These are phyloP conservation scores for Scytalopus superciliaris DNA, from an alignment of 2,113 vertebrate species.

Conservation along the genomic window DNA sequence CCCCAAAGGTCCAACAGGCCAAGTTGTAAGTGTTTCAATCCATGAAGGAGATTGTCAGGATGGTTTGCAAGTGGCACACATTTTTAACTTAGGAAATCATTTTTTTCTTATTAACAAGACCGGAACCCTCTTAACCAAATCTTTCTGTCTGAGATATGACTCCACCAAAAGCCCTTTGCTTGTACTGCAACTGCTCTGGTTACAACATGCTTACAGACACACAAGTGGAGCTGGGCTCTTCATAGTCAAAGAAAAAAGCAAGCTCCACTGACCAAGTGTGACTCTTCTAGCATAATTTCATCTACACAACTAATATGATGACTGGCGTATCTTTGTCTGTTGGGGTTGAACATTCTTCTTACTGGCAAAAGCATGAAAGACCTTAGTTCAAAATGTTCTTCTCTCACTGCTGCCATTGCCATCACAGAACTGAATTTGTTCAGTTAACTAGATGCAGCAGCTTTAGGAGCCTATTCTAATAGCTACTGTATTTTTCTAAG, in stretches of 20 bases:
- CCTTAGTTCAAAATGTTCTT: not conserved
- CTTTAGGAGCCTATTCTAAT: not conserved
- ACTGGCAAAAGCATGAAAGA: not conserved
- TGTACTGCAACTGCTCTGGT: not conserved
- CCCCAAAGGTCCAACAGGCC: conserved; percentile 88
- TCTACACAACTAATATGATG: not conserved
- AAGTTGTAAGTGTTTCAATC: conserved; percentile 78
- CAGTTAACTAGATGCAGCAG: not conserved
- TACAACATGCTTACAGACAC: not conserved
- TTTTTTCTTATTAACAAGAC: not conserved
- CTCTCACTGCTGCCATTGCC: not conserved
- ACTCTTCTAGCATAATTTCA: not conserved
- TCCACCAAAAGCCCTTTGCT: not conserved
- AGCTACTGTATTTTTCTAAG: not conserved
- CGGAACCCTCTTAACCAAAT: not conserved
- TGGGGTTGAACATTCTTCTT: not conserved
- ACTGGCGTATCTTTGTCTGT: not conserved
- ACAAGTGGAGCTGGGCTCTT: not conserved
- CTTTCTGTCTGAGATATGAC: not conserved
- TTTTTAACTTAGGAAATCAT: not conserved
- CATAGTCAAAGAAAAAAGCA: not conserved
- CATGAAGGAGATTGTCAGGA: not conserved
- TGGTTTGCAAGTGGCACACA: not conserved
- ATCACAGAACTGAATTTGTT: not conserved
- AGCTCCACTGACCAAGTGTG: not conserved